Evolutionary conservation across 23 tunicate species (phyloP), one percentile per base, ranked within the genome.

Genomic region (Ciona savignyi): DNA sequence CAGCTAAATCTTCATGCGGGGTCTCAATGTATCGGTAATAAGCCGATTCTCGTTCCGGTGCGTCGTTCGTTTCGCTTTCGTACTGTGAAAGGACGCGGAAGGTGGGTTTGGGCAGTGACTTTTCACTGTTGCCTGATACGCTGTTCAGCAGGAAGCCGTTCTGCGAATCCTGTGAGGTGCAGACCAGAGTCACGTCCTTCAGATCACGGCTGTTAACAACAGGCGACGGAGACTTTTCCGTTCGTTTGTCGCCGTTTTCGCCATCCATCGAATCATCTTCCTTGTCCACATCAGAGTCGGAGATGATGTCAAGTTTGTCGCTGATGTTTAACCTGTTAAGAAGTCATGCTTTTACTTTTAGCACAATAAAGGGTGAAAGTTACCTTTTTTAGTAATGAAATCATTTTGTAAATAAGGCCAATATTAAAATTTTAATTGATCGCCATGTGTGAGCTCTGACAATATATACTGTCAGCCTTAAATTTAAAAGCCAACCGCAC

Each of bases 1-100:
- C 93, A 21, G 82, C 93, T 35, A 91, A 69, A 6, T 91, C 97
- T 2, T 91, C 97, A 29, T 56, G 78, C 49, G 86, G 80, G 27
- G 69, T 77, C 56, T 91, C 97, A 24, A 91, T 91, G 67, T 91
- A 91, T 1, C 97, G 78, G 68, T 84, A 91, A 74, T 91, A 91
- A 24, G 93, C 93, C 29, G 79, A 49, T 22, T 74, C 51, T 15
- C 97, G 79, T 1, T 66, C 34, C 27, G 91, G 90, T 1, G 86
- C 93, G 72, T 84, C 86, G 4, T 64, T 66, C 9, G 82, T 77
- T 72, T 80, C 83, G 3, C 24, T 70, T 33, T 85, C 91, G 67
- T 80, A 76, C 22, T 80, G 86, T 1, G 80, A 35, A 25, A 91
- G 24, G 20, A 91, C 48, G 0, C 82, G 74, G 64, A 79, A 91